phyloP scores from a whole-genome alignment of 2,113 vertebrate species.

The Anarhynchus alexandrinus region DNA sequence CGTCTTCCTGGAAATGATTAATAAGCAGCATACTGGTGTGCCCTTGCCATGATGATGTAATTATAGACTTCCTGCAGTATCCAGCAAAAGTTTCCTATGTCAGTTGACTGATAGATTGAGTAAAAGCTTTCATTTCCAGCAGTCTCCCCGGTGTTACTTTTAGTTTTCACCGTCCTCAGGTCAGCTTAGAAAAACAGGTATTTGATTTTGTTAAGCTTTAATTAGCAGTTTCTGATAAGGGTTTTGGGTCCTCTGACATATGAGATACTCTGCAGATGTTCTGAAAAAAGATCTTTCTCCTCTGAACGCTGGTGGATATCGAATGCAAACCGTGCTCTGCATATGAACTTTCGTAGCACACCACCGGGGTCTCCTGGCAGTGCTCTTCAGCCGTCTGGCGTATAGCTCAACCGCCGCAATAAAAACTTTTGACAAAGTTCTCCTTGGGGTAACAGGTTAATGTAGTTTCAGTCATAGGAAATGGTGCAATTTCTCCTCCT shows the following conservation, averaged over 20 bases:
- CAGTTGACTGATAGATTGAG: not conserved
- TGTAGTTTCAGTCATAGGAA: conserved; percentile 49
- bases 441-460: conserved; percentile 55
- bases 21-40: not conserved
- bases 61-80: not conserved
- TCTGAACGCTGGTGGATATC: not conserved
- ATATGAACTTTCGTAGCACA: not conserved
- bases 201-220: conserved; percentile 17
- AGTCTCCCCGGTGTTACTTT: not conserved
- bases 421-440: conserved; percentile 28
- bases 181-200: not conserved
- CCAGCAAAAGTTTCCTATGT: not conserved
- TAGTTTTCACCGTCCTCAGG: not conserved
- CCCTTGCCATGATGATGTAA: conserved; percentile 31
- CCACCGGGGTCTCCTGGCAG: not conserved
- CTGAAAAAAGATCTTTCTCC: conserved; percentile 18
- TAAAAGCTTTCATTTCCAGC: conserved; percentile 26
- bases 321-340: conserved; percentile 6
- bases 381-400: not conserved
- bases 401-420: not conserved
- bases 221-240: conserved; percentile 34
- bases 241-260: not conserved
- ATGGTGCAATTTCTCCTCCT: conserved; percentile 47
- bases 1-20: conserved; percentile 32
- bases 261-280: conserved; percentile 3